These are phyloP conservation scores for Galendromus occidentalis DNA, from an alignment of 1,140 invertebrate species.

Conservation along the genomic window DNA sequence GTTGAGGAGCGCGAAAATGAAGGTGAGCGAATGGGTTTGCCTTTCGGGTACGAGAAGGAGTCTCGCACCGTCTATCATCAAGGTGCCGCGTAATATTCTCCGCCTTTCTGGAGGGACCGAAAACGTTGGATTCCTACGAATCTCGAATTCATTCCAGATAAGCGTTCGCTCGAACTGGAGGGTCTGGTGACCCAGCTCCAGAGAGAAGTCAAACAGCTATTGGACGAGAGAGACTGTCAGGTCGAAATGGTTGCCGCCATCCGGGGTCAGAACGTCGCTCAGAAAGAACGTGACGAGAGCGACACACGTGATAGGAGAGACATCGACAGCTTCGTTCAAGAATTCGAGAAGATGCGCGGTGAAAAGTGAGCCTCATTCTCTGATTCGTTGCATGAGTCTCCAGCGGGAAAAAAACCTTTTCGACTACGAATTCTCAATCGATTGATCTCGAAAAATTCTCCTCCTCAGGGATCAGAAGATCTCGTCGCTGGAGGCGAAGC, in stretches of 20 bases:
- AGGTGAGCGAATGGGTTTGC: neutral
- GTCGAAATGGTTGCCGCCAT: neutral
- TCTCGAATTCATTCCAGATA: neutral
- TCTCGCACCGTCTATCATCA: neutral
- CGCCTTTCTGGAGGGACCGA: no score
- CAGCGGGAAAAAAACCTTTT: no score
- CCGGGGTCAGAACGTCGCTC: neutral
- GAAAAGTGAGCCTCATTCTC: neutral
- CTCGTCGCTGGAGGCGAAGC: neutral
- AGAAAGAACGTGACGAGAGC: neutral
- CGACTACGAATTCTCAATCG: no score
- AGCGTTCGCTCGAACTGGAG: neutral
- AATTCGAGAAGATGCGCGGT: neutral
- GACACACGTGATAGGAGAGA: neutral
- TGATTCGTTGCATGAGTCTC: no score
- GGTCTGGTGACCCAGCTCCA: neutral
- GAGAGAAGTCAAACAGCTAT: neutral
- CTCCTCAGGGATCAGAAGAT: neutral
- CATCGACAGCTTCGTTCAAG: neutral
- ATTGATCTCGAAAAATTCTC: no score
- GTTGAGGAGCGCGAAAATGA: neutral
- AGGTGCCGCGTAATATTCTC: no score
- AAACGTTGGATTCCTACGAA: neutral
- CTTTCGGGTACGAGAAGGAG: neutral
- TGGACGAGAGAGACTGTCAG: constrained; percentile 3